phyloP scores from a whole-genome alignment of 2,797 vertebrate species.

The Lophius americanus region DNA sequence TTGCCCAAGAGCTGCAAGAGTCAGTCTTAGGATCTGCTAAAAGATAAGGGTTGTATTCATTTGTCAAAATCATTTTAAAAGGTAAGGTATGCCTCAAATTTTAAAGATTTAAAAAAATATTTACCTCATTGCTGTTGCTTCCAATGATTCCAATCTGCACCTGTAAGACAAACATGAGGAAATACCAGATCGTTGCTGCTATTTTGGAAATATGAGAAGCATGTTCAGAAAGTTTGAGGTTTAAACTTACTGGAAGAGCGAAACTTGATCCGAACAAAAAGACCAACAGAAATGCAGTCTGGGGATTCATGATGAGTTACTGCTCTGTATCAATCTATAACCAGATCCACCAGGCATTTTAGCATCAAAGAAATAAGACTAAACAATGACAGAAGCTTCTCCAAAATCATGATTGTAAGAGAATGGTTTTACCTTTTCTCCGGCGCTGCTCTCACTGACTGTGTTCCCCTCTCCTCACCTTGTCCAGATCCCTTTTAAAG shows the following conservation, averaged over 20 bases:
- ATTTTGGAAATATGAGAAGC: not conserved
- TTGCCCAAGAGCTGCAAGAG: constrained; percentile 75
- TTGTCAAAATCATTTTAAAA: not conserved
- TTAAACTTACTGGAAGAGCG: constrained; percentile 73
- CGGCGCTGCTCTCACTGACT: constrained; percentile 25
- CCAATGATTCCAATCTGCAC: constrained; percentile 78
- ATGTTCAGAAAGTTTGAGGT: not conserved
- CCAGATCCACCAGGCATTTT: not conserved
- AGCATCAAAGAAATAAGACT: not conserved
- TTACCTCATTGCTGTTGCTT: constrained; percentile 83
- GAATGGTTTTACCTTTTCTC: constrained; percentile 47
- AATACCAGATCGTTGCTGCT: not conserved
- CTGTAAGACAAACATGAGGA: constrained; percentile 45
- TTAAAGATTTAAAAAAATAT: not conserved
- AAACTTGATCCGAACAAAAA: constrained; percentile 66
- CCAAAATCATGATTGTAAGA: not conserved
- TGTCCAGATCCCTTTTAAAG: constrained; percentile 67
- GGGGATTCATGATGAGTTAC: constrained; percentile 68
- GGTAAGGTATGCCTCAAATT: not conserved
- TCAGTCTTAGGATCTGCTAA: constrained; percentile 71
- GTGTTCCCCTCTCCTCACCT: constrained; percentile 30
- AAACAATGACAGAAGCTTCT: not conserved
- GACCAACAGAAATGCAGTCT: constrained; percentile 55
- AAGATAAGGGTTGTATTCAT: constrained; percentile 1
- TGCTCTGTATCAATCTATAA: not conserved